Percentiles rank a stretch among this genome's conserved stretches.
Evolutionary conservation across 2,113 vertebrate genomes (phyloP).

Genomic region (Odocoileus hemionus): DNA sequence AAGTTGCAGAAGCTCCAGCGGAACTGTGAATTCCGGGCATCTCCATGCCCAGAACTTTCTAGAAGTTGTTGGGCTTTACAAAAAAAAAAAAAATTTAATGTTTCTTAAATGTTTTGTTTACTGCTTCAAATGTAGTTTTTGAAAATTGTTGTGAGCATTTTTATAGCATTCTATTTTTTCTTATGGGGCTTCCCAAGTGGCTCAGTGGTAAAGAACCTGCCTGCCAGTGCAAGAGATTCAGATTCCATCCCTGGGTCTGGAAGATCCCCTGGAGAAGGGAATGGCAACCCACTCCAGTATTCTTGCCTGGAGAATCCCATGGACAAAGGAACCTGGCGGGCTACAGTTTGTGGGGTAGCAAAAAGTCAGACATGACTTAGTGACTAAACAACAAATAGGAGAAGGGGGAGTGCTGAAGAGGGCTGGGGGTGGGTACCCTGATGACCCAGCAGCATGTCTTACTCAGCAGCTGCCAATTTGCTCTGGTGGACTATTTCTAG

Average conservation of each 20-base stretch:
- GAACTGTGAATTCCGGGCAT: background rate
- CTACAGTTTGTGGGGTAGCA: background rate
- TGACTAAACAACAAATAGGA: background rate
- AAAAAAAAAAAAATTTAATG: background rate
- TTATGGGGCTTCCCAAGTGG: background rate
- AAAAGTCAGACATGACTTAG: background rate
- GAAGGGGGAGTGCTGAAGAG: fast-evolving
- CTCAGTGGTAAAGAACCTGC: background rate
- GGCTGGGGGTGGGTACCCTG: background rate
- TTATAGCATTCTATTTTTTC: background rate
- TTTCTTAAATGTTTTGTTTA: background rate
- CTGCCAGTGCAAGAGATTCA: background rate
- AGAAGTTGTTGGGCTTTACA: background rate
- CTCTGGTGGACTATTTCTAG: background rate
- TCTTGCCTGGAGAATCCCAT: background rate
- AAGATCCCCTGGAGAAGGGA: background rate
- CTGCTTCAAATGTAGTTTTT: background rate
- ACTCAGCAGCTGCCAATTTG: background rate
- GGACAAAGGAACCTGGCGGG: fast-evolving
- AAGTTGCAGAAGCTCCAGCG: background rate
- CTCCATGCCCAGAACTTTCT: background rate
- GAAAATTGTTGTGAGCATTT: background rate
- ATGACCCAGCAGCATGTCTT: fast-evolving
- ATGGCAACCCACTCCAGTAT: background rate
- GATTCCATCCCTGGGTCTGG: background rate